A percentile compares a stretch with the other conserved stretches of the same genome.
Evolutionary conservation across 2,113 vertebrate genomes (phyloP).

Genomic region (Oplegnathus fasciatus): DNA sequence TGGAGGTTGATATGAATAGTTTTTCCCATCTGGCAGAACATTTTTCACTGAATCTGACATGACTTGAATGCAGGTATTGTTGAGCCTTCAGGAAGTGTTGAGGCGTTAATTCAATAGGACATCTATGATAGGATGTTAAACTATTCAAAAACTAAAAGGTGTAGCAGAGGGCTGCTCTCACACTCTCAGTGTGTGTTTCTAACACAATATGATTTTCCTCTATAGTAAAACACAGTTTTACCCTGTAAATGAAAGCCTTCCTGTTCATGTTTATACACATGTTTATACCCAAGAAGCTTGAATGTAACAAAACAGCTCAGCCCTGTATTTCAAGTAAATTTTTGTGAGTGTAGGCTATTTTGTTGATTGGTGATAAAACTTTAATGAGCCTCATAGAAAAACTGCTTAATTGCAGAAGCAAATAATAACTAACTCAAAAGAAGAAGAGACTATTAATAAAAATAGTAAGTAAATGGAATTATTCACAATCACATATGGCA

Average conservation of each 20-base stretch:
- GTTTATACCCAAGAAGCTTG: not conserved
- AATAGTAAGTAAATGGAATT: not conserved
- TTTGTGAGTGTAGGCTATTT: not conserved
- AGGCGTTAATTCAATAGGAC: conserved; percentile 15
- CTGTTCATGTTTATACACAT: not conserved
- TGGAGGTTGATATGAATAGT: not conserved
- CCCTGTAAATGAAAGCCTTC: not conserved
- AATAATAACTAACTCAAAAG: not conserved
- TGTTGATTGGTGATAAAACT: not conserved
- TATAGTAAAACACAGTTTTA: not conserved
- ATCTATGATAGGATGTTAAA: conserved; percentile 10
- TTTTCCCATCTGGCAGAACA: conserved; percentile 7
- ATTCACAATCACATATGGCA: not conserved
- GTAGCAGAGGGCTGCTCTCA: not conserved
- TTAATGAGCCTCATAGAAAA: not conserved
- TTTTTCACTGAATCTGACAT: conserved; percentile 30
- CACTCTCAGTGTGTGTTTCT: not conserved
- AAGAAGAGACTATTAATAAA: not conserved
- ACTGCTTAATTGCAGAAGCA: not conserved
- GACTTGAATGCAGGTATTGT: conserved; percentile 46
- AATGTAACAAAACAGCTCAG: not conserved
- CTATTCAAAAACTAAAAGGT: conserved; percentile 13
- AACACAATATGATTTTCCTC: not conserved
- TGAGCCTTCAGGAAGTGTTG: conserved; percentile 35
- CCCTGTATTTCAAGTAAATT: not conserved